Evolutionary conservation across 2,113 vertebrate genomes (phyloP), one percentile per base, ranked within the genome.

Genomic region (Epinephelus cyanopodus): DNA sequence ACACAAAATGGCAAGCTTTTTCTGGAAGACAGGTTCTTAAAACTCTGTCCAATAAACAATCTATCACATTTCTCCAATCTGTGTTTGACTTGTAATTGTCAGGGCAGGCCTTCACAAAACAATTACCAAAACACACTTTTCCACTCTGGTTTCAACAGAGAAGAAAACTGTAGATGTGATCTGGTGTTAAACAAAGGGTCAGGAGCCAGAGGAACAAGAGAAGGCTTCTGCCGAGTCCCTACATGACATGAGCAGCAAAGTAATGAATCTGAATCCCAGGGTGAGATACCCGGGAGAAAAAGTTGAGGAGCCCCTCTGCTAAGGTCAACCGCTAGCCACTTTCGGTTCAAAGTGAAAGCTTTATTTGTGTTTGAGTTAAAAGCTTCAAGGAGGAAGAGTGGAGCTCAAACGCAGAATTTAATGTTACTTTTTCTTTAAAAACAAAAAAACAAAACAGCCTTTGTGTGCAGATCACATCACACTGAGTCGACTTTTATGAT

Each of bases 211-310:
- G 71, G 60, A 70, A 53, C 42, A 45, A 19, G 50, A 67, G 25
- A 1, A 17, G 57, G 48, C 25, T n/a, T 68, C 62, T n/a, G 61
- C 37, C 12, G 8, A 33, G 74, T 66, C 10, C 50, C 27, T 3
- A 48, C 77, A 77, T 9, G 78, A 76, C 53, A 47, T 0, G 15
- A 81, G 53, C 70, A 56, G 63, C 56, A 74, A 14, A 64, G 50
- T 37, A 74, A 74, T 69, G 63, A 74, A 58, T 52, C 74, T 39
- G 42, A 62, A 37, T 39, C 67, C 21, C 6, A 1, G 69, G 18
- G n/a, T 9, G 65, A 54, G 21, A 61, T 9, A 47, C 33, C 71
- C n/a, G 10, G 45, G 61, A 19, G 42, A 45, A 45, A 45, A 45
- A 45, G 42, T 12, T 45, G 42, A 45, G 42, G 52, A 54, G 67